Evolutionary conservation across 1,140 invertebrate genomes (phyloP), one percentile per base, ranked within the genome.

Genomic region (Physella acuta): DNA sequence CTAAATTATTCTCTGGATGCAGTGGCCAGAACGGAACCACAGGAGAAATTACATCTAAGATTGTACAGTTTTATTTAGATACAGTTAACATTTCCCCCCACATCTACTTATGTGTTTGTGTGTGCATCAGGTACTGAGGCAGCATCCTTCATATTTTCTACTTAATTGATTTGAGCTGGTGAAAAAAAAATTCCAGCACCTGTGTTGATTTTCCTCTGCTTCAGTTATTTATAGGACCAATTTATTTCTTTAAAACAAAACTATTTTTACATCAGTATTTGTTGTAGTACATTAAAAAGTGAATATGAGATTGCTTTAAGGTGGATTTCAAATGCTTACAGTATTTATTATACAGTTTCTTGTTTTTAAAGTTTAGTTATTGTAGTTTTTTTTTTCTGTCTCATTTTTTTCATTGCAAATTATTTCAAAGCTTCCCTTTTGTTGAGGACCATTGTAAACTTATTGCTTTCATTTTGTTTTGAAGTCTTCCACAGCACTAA

Each of bases 111-210:
- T 20, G 8, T 44, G 8, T 44, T 11, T 44, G 20, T 11, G 8
- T 58, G 24, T 58, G 56, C 30, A 58, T 30, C 30, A 33, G 28
- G 56, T 58, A 58, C 24, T 58, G 56, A 58, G 56, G 56, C 56
- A 58, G 56, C 56, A 58, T 58, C 30, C 2, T 4, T 30, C 30
- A 44, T 44, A 20, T 44, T 11, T 44, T 44, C 39, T 11, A 44
- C 39, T 44, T 44, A 20, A 44, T 44, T 44, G 39, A 44, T 44
- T 44, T 11, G 8, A 44, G 39, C 39, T 44, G 20, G 20, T 8
- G 20, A 44, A 44, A 20, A 44, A 44, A 44, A 44, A 44, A 11
- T 44, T 11, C 39, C 39, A 44, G 39, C 39, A 20, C 20, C 20
- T 44, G 39, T 44, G 39, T 44, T 44, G n/a, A n/a, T n/a, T n/a